A percentile compares a stretch with the other conserved stretches of the same genome.
These are phyloP conservation scores for Crypturellus tataupa DNA, from an alignment of 2,797 vertebrate genomes.

Conservation along the genomic window DNA sequence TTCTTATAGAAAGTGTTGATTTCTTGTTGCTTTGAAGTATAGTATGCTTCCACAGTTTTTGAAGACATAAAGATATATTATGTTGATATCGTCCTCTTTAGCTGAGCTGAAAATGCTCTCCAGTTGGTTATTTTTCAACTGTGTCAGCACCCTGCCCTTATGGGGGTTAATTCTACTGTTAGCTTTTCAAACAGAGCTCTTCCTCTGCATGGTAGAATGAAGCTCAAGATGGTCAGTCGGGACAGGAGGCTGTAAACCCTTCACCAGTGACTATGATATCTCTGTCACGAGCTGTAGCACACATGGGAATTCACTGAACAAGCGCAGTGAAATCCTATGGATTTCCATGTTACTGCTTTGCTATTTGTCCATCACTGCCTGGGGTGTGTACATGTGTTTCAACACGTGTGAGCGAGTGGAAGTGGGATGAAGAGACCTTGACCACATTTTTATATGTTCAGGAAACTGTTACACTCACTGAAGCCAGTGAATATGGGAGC, in stretches of 20 bases:
- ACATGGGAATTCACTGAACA: slow-evolving; percentile 25
- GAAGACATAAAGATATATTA: background rate
- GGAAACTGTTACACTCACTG: slow-evolving; percentile 46
- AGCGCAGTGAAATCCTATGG: slow-evolving; percentile 24
- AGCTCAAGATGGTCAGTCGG: background rate
- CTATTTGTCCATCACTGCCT: background rate
- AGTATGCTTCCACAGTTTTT: background rate
- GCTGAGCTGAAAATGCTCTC: background rate
- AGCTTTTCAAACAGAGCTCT: background rate
- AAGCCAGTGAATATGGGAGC: slow-evolving; percentile 48
- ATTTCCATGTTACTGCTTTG: slow-evolving; percentile 34
- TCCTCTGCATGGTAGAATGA: background rate
- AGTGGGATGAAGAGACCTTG: slow-evolving; percentile 46
- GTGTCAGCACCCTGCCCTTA: background rate
- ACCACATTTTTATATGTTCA: slow-evolving; percentile 59
- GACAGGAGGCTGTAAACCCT: slow-evolving; percentile 29
- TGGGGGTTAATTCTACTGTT: background rate
- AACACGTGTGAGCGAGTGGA: background rate
- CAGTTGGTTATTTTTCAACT: background rate
- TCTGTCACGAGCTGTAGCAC: slow-evolving; percentile 27
- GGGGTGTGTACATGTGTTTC: background rate
- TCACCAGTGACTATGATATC: slow-evolving; percentile 3
- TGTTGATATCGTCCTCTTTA: background rate
- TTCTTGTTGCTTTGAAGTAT: background rate
- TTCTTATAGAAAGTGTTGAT: background rate